Evolutionary conservation across 1,140 invertebrate genomes (phyloP).

Genomic region (Ceratitis capitata): DNA sequence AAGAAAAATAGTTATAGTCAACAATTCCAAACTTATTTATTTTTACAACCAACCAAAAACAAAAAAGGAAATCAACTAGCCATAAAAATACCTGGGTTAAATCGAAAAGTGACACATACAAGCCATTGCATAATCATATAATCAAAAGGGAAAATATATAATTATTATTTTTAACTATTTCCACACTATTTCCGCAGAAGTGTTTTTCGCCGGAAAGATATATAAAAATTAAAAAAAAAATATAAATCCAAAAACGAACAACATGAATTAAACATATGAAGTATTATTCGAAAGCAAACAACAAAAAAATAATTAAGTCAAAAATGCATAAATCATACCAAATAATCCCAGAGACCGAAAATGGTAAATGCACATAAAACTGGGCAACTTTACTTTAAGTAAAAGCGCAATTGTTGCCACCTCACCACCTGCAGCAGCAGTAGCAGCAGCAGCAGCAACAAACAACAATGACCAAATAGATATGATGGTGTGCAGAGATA

Average conservation of each 20-base stretch:
- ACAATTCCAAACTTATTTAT: not conserved
- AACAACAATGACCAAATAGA: not conserved
- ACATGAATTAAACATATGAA: not conserved
- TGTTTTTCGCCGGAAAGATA: not conserved
- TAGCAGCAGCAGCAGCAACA: too few relatives aligned
- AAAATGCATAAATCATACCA: not conserved
- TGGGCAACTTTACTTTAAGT: not conserved
- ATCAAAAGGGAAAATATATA: not conserved
- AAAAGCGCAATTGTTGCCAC: not conserved
- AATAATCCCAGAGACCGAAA: not conserved
- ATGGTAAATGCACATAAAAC: not conserved
- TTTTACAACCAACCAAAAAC: not conserved
- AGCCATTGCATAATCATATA: not conserved
- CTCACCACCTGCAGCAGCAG: not conserved
- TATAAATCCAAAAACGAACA: not conserved
- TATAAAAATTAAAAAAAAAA: not conserved
- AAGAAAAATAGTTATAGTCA: not conserved
- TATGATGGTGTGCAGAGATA: not conserved
- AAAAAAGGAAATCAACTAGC: not conserved
- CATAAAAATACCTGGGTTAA: not conserved
- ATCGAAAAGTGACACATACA: too few relatives aligned
- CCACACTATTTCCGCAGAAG: slow-evolving; percentile 3
- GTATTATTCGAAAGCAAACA: not conserved
- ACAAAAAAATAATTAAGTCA: not conserved
- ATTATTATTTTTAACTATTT: not conserved